Percentiles rank a stretch among this genome's conserved stretches.
Evolutionary conservation across 2,113 vertebrate genomes (phyloP).

Genomic region (Eurystomus gularis): DNA sequence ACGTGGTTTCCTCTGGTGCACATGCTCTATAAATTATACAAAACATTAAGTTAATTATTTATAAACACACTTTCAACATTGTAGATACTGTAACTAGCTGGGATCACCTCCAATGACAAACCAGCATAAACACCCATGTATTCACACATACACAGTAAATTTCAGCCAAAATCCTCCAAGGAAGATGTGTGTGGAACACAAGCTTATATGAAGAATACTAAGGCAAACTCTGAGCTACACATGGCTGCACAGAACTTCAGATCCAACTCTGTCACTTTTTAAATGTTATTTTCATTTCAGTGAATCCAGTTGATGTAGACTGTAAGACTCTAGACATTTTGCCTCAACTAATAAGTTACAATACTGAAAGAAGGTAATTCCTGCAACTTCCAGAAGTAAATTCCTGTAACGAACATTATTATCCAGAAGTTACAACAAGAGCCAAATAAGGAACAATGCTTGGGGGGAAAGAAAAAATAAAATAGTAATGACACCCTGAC

Average conservation of each 20-base stretch:
- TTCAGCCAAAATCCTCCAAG: neutral
- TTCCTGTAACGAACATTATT: neutral
- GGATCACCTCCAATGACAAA: neutral
- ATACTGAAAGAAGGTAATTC: neutral
- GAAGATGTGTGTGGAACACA: neutral
- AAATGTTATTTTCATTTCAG: neutral
- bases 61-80: conserved; percentile 34
- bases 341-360: neutral
- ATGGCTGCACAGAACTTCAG: neutral
- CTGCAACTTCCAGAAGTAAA: neutral
- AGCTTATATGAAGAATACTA: neutral
- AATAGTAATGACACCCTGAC: neutral
- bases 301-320: neutral
- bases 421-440: neutral
- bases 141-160: neutral
- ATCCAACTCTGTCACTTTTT: neutral
- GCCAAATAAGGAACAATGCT: neutral
- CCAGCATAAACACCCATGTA: neutral
- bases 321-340: neutral
- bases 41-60: conserved; percentile 47
- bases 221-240: neutral
- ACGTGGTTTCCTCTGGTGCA: conserved; percentile 96
- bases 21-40: conserved; percentile 83
- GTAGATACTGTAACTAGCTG: neutral
- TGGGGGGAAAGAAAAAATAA: neutral